Evolutionary conservation across 2,113 vertebrate species (phyloP).

Genomic region (Maccullochella peelii): DNA sequence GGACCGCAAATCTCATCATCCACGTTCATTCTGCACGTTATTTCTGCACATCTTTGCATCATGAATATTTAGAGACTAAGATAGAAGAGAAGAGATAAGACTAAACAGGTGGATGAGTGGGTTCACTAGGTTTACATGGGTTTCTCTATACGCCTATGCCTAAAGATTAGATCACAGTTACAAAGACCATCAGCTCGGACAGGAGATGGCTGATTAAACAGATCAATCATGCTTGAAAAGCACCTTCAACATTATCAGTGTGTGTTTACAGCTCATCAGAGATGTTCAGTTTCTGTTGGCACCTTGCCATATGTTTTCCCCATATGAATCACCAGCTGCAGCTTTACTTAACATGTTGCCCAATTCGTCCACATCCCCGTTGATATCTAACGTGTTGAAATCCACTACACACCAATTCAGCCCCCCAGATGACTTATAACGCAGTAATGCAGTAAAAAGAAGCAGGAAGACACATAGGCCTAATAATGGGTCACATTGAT

Average conservation of each 20-base stretch:
- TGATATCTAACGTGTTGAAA: neutral
- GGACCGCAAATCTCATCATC: too few species aligned
- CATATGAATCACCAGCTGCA: constrained; percentile 10
- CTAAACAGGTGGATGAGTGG: neutral
- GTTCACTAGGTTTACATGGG: neutral
- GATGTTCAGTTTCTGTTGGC: neutral
- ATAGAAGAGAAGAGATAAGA: too few species aligned
- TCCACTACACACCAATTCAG: neutral
- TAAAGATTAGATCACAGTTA: constrained; percentile 49
- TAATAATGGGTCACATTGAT: neutral
- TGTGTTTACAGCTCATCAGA: constrained; percentile 15
- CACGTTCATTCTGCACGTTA: too few species aligned
- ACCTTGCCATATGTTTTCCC: neutral
- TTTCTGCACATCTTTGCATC: too few species aligned
- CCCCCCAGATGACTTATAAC: neutral
- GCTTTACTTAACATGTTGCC: constrained; percentile 14
- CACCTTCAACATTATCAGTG: constrained; percentile 2
- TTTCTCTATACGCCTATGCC: neutral
- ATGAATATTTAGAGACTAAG: neutral
- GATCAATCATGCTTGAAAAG: constrained; percentile 18
- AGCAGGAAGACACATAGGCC: neutral
- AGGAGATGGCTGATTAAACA: constrained; percentile 14
- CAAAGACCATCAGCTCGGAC: constrained; percentile 21
- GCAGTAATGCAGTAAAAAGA: constrained; percentile 23
- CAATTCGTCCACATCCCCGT: constrained; percentile 1